Evolutionary conservation across 2,888 invertebrate species (phyloP).

Genomic region (Sesia apiformis): DNA sequence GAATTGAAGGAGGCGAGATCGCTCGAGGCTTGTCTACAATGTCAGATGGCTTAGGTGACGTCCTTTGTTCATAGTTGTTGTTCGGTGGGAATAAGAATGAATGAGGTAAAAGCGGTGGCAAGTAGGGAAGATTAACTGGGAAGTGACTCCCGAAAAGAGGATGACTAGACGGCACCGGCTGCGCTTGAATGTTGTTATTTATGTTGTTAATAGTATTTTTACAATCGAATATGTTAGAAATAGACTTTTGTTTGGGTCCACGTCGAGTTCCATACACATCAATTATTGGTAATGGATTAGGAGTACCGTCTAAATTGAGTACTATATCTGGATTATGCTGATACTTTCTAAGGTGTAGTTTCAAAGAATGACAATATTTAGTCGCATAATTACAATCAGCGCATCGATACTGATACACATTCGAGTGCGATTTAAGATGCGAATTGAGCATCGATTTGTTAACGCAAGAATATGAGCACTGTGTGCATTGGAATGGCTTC

Average conservation of each 20-base stretch:
- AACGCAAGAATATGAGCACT: conserved; percentile 94
- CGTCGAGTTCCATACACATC: conserved; percentile 93
- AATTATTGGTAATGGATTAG: conserved; percentile 90
- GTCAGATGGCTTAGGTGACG: conserved; percentile 40
- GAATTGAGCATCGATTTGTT: conserved; percentile 99
- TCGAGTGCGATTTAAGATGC: conserved; percentile 96
- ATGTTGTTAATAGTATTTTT: conserved; percentile 27
- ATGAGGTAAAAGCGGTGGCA: conserved; percentile 62
- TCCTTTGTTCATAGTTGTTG: conserved; percentile 52
- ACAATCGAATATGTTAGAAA: conserved; percentile 53
- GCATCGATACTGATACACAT: conserved; percentile 94
- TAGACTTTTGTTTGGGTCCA: conserved; percentile 82
- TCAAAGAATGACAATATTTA: conserved; percentile 98
- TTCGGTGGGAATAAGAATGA: conserved; percentile 67
- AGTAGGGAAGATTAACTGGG: conserved; percentile 58
- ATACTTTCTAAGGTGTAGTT: conserved; percentile 94
- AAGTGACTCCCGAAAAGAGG: conserved; percentile 60
- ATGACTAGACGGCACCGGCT: conserved; percentile 41
- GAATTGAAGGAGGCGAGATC: conserved; percentile 45
- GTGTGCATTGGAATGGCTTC: conserved; percentile 95
- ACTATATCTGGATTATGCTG: conserved; percentile 93
- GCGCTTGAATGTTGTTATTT: conserved; percentile 31
- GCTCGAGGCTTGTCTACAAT: conserved; percentile 26
- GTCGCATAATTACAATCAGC: conserved; percentile 95
- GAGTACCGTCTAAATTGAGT: conserved; percentile 89